Percentiles rank a stretch among this genome's conserved stretches.
phyloP scores from a whole-genome alignment of 1,140 invertebrate genomes.

The Drosophila simulans region DNA sequence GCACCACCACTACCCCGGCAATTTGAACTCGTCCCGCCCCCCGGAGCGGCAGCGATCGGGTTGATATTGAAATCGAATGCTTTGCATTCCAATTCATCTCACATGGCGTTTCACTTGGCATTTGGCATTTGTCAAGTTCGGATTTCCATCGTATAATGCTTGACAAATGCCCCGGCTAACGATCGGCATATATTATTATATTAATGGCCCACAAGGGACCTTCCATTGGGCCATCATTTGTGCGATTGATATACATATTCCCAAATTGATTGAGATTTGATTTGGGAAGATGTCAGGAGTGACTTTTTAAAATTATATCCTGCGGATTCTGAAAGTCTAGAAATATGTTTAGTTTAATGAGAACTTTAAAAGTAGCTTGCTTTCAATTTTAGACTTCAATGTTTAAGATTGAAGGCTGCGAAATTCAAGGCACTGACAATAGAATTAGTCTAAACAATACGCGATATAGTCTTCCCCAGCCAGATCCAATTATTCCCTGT shows the following conservation, averaged over 20 bases:
- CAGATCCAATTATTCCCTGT: slow-evolving; percentile 37
- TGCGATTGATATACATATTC: slow-evolving; percentile 8
- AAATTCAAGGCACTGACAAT: background rate
- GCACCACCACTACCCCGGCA: background rate
- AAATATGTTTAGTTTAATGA: too few species aligned
- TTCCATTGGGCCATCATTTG: slow-evolving; percentile 1
- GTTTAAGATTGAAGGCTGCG: background rate
- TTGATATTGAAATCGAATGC: slow-evolving; percentile 41
- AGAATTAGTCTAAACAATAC: slow-evolving; percentile 1
- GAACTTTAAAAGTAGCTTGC: too few species aligned
- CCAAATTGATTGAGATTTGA: slow-evolving; percentile 7
- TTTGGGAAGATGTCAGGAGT: background rate
- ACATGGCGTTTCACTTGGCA: slow-evolving; percentile 34
- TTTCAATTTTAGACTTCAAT: too few species aligned
- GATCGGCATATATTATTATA: slow-evolving; percentile 44
- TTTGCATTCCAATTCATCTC: slow-evolving; percentile 9
- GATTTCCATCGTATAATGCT: slow-evolving; percentile 27
- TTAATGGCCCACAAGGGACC: slow-evolving; percentile 13
- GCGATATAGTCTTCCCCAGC: slow-evolving; percentile 1
- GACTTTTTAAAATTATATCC: background rate
- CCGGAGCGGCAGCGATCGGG: slow-evolving; percentile 13
- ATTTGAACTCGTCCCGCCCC: slow-evolving; percentile 18
- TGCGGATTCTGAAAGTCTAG: background rate
- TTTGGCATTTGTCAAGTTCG: slow-evolving; percentile 53
- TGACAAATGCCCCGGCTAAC: slow-evolving; percentile 39